Base-by-base conservation (phyloP, 2,888 invertebrate species). In the Limenitis camilla region DNA sequence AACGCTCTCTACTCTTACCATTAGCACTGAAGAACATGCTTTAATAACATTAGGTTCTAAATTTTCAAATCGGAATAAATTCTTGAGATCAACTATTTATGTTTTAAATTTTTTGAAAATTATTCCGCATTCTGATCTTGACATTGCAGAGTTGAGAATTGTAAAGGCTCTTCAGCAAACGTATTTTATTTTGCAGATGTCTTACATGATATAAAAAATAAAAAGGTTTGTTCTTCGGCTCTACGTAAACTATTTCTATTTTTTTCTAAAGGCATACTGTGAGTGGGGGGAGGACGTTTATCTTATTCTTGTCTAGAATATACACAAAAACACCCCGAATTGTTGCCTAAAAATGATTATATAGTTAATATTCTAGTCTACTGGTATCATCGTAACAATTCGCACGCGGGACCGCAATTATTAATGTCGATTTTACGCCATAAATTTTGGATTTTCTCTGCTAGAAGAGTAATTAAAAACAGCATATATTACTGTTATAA, bases 41-140 rank as follows among this genome's bases (percentile, higher is more conserved):
- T 10, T 44, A 33, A 29, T 44, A 7, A 44, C 40, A 4, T 29
- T 40, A 39, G 32, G 35, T 42, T 40, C 28, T 27, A 40, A 28
- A 28, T 54, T 45, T 48, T 52, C 55, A 5, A 36, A 40, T n/a
- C 50, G 54, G 54, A 19, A 11, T 11, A 51, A 55, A 30, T 47
- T 29, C 35, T 40, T 55, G 1, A 36, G 43, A 47, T 30, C 39
- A 6, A 40, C 40, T n/a, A 43, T 42, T 33, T 55, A 55, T 42
- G 51, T 55, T 8, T 29, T 56, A 7, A 35, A 43, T 38, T 52
- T 56, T 54, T 39, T 49, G 9, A 49, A 45, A 38, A 49, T 7
- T 28, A 40, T 54, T 31, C 32, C 45, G 11, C 44, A 49, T 5
- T n/a, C 36, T 28, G 49, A 47, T 30, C 40, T 53, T 10, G 30